Evolutionary conservation across 2,888 invertebrate species (phyloP).

Genomic region (Drosophila neotestacea): DNA sequence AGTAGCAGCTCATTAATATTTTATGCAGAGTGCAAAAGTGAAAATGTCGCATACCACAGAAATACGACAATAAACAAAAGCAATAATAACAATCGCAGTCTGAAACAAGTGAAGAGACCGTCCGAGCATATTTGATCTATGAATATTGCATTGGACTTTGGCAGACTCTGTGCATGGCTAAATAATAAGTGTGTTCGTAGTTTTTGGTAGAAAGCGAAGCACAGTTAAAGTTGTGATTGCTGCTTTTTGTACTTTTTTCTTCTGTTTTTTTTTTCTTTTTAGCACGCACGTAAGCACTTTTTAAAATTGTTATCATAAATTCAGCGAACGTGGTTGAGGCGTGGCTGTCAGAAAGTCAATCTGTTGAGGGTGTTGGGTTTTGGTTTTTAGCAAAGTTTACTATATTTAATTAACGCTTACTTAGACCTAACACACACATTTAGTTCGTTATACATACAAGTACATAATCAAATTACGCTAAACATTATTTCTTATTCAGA

Average conservation of each 20-base stretch:
- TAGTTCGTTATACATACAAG: conserved; percentile 62
- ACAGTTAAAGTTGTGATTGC: conserved; percentile 25
- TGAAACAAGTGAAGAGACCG: conserved; percentile 27
- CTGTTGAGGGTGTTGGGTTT: conserved; percentile 7
- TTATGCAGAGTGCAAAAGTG: conserved; percentile 75
- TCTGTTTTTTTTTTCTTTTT: conserved; percentile 59
- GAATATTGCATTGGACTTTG: conserved; percentile 70
- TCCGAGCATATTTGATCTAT: conserved; percentile 61
- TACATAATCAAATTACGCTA: conserved; percentile 66
- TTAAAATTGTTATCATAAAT: conserved; percentile 70
- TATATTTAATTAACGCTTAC: conserved; percentile 76
- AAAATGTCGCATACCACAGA: conserved; percentile 77
- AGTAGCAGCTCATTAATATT: conserved; percentile 73
- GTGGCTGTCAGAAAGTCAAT: conserved; percentile 28
- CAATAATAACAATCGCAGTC: conserved; percentile 42
- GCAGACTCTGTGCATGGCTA: conserved; percentile 44
- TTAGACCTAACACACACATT: conserved; percentile 81
- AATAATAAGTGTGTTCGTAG: conserved; percentile 41
- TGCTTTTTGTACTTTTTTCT: conserved; percentile 23
- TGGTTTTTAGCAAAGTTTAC: conserved; percentile 58
- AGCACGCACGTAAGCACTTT: conserved; percentile 74
- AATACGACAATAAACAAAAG: conserved; percentile 42
- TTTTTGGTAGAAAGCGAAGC: conserved; percentile 66
- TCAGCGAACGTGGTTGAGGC: conserved; percentile 52
- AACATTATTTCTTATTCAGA: conserved; percentile 68